Percentiles rank a stretch among this genome's conserved stretches.
Evolutionary conservation across 1,140 invertebrate species (phyloP).

Genomic region (Leptopilina clavipes): DNA sequence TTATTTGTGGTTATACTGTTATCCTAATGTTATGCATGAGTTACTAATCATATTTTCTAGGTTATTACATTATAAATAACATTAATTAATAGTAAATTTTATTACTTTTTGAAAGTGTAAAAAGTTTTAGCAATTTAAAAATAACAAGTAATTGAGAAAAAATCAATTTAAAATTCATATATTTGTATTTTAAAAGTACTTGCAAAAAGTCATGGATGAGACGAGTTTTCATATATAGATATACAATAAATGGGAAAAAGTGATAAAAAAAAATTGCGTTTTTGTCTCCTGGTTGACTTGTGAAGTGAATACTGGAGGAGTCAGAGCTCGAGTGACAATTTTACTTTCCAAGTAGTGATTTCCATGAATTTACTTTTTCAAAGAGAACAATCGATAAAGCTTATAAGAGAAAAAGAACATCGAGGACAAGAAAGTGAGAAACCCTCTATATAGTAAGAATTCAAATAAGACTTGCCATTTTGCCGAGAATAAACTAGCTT

Average conservation of each 20-base stretch:
- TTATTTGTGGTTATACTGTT: no score
- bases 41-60: no score
- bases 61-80: no score
- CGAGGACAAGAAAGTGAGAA: not conserved
- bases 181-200: no score
- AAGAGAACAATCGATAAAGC: not conserved
- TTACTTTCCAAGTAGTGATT: constrained; percentile 20
- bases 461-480: not conserved
- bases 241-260: not conserved
- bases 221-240: no score
- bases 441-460: not conserved
- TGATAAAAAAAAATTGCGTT: not conserved
- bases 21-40: no score
- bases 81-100: no score
- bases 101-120: no score
- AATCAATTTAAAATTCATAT: no score
- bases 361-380: not conserved
- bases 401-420: not conserved
- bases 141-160: no score
- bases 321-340: not conserved
- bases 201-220: no score
- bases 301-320: constrained; percentile 1
- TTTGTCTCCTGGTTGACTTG: not conserved
- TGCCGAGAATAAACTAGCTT: not conserved
- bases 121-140: no score